Evolutionary conservation across 2,797 vertebrate species (phyloP), one percentile per base, ranked within the genome.

Genomic region (Eupleurogrammus muticus): DNA sequence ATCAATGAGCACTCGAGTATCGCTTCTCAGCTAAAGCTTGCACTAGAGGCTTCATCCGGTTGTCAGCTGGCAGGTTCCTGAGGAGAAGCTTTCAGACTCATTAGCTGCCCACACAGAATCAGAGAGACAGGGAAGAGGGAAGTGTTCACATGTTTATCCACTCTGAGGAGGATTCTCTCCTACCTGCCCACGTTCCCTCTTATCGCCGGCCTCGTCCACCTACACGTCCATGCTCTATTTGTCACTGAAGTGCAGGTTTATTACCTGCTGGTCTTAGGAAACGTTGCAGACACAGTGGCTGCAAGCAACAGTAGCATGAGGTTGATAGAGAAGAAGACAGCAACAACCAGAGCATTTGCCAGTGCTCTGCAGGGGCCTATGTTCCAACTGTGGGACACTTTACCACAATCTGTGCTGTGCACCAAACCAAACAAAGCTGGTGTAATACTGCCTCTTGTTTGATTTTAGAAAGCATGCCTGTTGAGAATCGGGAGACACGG

Each of bases 31-130:
- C 65, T 69, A 51, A 57, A 66, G 70, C 70, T 60, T 66, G 63
- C 79, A 80, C 69, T 57, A 58, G 64, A 84, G 70, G 75, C 66
- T 84, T 61, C 79, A 74, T 85, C 82, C 67, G 44, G 46, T 82
- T 82, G 81, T 86, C 77, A 73, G 82, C 80, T 86, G 84, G 89
- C 87, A 86, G 87, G 86, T 88, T 79, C 81, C 65, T 65, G 78
- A n/a, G 83, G 84, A 82, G 86, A 87, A 89, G 90, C 89, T 87
- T 85, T 90, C 80, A 92, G 86, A 88, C 91, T 90, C 85, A 91
- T 92, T 91, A 92, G 73, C 91, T 72, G 76, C 91, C 91, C 88
- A 92, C 91, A 82, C 89, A 86, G 65, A 85, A 76, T 77, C 68
- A 66, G 75, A 77, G 79, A 79, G 86, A 86, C 84, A 87, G 55